Base-by-base conservation (phyloP, 2,797 vertebrate species). In the Podarcis lilfordi region DNA sequence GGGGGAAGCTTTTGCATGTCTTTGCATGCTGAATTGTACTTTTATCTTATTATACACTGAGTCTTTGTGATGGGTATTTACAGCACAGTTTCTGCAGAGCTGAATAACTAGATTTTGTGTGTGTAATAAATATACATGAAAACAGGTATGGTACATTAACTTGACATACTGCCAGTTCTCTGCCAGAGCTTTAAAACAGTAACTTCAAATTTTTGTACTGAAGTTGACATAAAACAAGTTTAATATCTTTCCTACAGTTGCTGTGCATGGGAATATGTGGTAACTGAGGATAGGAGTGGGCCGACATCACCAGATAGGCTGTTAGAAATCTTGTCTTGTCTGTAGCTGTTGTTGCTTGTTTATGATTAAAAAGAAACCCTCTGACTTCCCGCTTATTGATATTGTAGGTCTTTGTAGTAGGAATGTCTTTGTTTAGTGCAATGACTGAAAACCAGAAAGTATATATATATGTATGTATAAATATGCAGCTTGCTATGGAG, bases 21-120 rank as follows among this genome's bases (percentile, higher is more conserved):
- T 40, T 85, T 91, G 80, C 77, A 23, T 61, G 74, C 89, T 19
- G 66, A 21, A 21, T 45, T 69, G 76, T 84, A 64, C 21, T 87
- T 88, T 90, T 91, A 71, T 8, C 0, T 0, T 40, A 35, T 59
- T 15, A 72, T 83, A 87, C 78, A 6, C 1, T 19, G 37, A 84
- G 69, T 59, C n/a, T 89, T 50, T 86, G 37, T 3, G n/a, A 69
- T 79, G 27, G 37, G 3, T 25, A 71, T 37, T 89, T 10, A 3
- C 59, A 88, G 23, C 29, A 45, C 3, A 82, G 9, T 81, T 90
- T 19, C 43, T 85, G 29, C 2, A 85, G 15, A 82, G 68, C 83
- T 72, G 72, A 88, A 83, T 86, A 89, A 82, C 32, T 87, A 0
- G 87, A 8, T 5, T 84, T 72, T 79, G 69, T 89, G 74, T 82